Percentiles rank a stretch among this genome's conserved stretches.
phyloP scores from a whole-genome alignment of 2,888 invertebrate species.

The Meiosimyza platycephala region DNA sequence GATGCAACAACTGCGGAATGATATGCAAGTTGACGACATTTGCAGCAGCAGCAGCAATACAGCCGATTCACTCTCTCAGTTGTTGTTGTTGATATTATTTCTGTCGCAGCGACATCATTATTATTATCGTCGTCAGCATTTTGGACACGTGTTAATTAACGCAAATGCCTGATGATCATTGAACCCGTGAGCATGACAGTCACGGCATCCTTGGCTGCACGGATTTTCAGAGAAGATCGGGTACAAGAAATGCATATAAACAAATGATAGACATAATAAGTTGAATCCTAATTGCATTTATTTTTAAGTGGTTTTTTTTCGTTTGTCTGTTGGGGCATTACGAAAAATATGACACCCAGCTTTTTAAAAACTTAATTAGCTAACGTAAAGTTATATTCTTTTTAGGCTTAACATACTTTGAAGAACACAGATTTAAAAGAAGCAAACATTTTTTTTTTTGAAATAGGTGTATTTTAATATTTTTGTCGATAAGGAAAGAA shows the following conservation, averaged over 20 bases:
- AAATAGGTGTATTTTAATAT: no score
- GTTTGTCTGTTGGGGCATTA: no score
- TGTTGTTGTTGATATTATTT: conserved; percentile 30
- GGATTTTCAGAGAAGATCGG: not conserved
- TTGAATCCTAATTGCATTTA: conserved; percentile 20
- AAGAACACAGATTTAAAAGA: no score
- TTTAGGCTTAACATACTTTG: no score
- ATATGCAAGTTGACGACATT: not conserved
- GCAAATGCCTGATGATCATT: conserved; percentile 46
- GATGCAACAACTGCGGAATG: conserved; percentile 27
- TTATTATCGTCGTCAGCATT: conserved; percentile 36
- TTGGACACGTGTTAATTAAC: conserved; percentile 52
- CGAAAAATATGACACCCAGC: no score
- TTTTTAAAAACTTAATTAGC: no score
- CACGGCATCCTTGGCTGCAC: conserved; percentile 14
- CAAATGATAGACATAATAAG: conserved; percentile 30
- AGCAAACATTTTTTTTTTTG: no score
- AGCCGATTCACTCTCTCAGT: not conserved
- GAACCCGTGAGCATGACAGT: conserved; percentile 39
- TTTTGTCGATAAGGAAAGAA: no score
- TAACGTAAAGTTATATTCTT: no score
- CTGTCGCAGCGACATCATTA: conserved; percentile 42
- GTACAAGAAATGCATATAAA: not conserved
- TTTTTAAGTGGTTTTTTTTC: not conserved
- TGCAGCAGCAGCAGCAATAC: not conserved